Conservation (phyloP, 2,797 vertebrate species). For the Chloroceryle inda region DNA sequence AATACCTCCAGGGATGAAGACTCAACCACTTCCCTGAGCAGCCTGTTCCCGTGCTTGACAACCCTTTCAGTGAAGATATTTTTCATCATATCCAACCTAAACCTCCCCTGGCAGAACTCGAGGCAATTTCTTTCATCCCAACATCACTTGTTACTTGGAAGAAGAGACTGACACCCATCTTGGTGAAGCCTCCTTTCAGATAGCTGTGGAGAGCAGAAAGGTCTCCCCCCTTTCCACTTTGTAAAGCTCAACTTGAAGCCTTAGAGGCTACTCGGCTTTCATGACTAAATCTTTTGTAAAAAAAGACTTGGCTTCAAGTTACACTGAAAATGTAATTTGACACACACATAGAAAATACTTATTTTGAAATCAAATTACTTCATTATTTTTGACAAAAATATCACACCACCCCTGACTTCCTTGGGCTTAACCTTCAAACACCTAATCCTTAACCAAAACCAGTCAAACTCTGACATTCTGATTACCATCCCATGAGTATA, state of each 20-base stretch:
- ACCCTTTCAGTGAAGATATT: background rate
- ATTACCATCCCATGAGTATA: background rate
- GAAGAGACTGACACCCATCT: background rate
- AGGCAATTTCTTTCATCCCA: background rate
- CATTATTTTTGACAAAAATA: background rate
- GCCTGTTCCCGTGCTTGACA: background rate
- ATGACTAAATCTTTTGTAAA: background rate
- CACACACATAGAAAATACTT: background rate
- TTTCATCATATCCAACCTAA: background rate
- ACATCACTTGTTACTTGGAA: background rate
- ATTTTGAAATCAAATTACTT: background rate
- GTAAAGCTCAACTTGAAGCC: background rate
- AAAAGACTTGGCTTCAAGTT: background rate
- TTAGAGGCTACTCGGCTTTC: background rate
- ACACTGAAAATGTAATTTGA: background rate
- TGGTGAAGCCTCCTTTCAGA: background rate
- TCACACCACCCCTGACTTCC: background rate
- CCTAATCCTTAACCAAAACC: background rate
- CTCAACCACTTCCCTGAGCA: background rate
- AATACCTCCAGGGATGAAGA: background rate
- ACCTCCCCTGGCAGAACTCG: background rate
- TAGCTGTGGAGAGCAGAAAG: accelerated
- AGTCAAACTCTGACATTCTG: background rate
- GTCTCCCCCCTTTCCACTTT: background rate
- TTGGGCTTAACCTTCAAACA: background rate